Conservation (phyloP, 1,140 invertebrate genomes). For the Caligus rogercresseyi region DNA sequence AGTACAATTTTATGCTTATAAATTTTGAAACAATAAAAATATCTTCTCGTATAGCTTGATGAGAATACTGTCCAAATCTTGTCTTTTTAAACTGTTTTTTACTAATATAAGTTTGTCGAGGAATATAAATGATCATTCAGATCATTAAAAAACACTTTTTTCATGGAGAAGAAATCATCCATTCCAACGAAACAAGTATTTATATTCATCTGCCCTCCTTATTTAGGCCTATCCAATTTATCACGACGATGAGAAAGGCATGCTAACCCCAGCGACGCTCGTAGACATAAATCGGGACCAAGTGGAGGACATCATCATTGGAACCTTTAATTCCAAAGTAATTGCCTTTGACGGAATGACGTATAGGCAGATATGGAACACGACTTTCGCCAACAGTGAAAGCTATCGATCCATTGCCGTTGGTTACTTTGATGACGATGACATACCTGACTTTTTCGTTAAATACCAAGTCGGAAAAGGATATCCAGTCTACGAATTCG, state of each 20-base stretch:
- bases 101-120: too few species aligned
- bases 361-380: slow-evolving; percentile 50
- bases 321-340: slow-evolving; percentile 51
- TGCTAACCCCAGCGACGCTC: slow-evolving; percentile 46
- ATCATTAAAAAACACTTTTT: too few species aligned
- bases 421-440: slow-evolving; percentile 59
- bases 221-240: slow-evolving; percentile 26
- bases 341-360: slow-evolving; percentile 50
- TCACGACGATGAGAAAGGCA: slow-evolving; percentile 31
- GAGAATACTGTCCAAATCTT: too few species aligned
- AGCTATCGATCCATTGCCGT: slow-evolving; percentile 40
- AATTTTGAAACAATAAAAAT: too few species aligned
- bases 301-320: slow-evolving; percentile 49
- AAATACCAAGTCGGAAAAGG: slow-evolving; percentile 55
- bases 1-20: too few species aligned
- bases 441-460: slow-evolving; percentile 61
- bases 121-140: too few species aligned
- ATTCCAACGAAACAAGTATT: too few species aligned
- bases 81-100: too few species aligned
- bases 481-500: slow-evolving; percentile 55
- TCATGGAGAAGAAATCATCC: too few species aligned
- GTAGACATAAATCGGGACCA: slow-evolving; percentile 54
- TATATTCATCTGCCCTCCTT: too few species aligned
- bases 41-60: too few species aligned
- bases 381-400: slow-evolving; percentile 40